Evolutionary conservation across 2,888 invertebrate species (phyloP).

Genomic region (Cristatella mucedo): DNA sequence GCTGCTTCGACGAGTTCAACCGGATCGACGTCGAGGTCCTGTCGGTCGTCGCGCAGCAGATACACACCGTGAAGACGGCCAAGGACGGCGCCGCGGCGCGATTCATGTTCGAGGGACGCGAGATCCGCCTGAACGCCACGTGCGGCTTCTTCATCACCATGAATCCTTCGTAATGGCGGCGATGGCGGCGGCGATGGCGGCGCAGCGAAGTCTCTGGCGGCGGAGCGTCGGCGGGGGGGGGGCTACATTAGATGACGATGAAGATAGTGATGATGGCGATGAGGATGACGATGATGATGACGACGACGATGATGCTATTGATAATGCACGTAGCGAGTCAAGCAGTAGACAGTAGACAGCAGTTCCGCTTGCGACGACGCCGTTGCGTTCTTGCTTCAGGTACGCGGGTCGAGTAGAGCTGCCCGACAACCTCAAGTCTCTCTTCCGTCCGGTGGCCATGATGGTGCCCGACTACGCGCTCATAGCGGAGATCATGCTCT

Average conservation of each 20-base stretch:
- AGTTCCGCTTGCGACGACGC: too few species aligned
- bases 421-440: constrained; percentile 37
- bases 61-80: constrained; percentile 36
- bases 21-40: constrained; percentile 37
- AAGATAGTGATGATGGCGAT: too few species aligned
- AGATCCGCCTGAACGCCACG: constrained; percentile 33
- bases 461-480: constrained; percentile 37
- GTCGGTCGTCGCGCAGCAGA: constrained; percentile 38
- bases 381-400: constrained; percentile 15
- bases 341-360: too few species aligned
- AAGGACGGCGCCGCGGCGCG: constrained; percentile 27
- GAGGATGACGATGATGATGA: too few species aligned
- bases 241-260: too few species aligned
- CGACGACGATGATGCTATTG: too few species aligned
- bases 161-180: constrained; percentile 37
- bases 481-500: constrained; percentile 38
- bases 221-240: too few species aligned
- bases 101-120: constrained; percentile 36
- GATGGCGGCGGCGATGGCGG: too few species aligned
- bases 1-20: constrained; percentile 39
- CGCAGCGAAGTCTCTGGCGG: too few species aligned
- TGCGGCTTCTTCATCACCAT: constrained; percentile 39
- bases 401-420: constrained; percentile 38
- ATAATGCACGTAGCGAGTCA: too few species aligned
- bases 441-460: constrained; percentile 38